Evolutionary conservation across 1,140 invertebrate genomes (phyloP), one percentile per base, ranked within the genome.

Genomic region (Drosophila punjabiensis): DNA sequence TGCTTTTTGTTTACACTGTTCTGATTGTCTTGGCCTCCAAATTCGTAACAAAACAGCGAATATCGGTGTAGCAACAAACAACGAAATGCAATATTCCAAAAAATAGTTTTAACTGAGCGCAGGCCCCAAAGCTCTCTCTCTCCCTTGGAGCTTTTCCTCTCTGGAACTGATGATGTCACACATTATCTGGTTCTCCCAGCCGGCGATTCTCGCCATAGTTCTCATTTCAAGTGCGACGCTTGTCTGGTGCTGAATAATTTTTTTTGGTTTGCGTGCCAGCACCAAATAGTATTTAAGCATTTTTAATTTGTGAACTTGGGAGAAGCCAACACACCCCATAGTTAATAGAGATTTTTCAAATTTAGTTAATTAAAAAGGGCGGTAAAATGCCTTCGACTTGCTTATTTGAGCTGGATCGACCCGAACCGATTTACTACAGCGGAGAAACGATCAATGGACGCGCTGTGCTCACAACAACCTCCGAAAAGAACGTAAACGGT

Each of bases 381-480:
- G 39, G 39, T 11, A 41, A n/a, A 52, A 91, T 91, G 88, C 88
- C 88, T 3, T 82, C 81, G 1, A 62, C 16, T 8, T 88, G 88
- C 58, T 37, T 30, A 0, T 85, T 91, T 45, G 81, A 88, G 43
- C 66, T 91, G 14, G 88, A 91, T 85, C 81, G 84, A 2, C 76
- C 58, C 6, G 56, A 82, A 28, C 75, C 83, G 14, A 70, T 91
- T 58, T 91, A 91, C 39, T 91, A 91, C 6, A 91, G 88, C 28
- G 88, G 88, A 4, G 88, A 91, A 50, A 78, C 79, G 33, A 80
- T 91, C 41, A 91, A 88, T 76, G 88, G 88, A 30, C 76, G 81
- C 2, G 62, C 86, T 33, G 10, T 58, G 39, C 59, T 91, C 9
- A 77, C 41, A 3, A 91, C 88, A 35, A 73, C 64, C 11, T 75